phyloP scores from a whole-genome alignment of 2,888 invertebrate species.

The Ceraclea dissimilis region DNA sequence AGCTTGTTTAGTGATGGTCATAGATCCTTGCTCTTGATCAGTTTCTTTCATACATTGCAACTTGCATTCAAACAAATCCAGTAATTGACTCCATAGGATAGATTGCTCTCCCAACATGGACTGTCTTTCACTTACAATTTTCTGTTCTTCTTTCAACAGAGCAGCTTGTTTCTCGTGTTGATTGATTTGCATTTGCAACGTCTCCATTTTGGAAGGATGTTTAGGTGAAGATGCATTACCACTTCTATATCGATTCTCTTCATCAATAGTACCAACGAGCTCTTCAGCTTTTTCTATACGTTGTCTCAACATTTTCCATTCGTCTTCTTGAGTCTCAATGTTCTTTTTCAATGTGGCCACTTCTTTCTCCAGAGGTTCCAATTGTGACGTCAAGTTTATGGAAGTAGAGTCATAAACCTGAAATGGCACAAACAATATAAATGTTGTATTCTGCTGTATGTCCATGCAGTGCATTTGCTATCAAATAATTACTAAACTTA shows the following conservation, averaged over 20 bases:
- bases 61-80: slow-evolving; percentile 49
- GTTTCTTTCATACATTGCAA: slow-evolving; percentile 46
- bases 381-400: slow-evolving; percentile 47
- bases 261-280: slow-evolving; percentile 47
- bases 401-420: slow-evolving; percentile 57
- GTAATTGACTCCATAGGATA: slow-evolving; percentile 39
- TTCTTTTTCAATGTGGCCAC: slow-evolving; percentile 47
- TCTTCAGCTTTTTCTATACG: slow-evolving; percentile 49
- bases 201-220: slow-evolving; percentile 52
- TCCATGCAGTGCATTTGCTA: background rate
- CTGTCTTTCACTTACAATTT: slow-evolving; percentile 41
- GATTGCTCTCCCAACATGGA: slow-evolving; percentile 45
- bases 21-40: slow-evolving; percentile 45
- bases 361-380: slow-evolving; percentile 49
- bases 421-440: background rate
- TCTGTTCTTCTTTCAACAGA: slow-evolving; percentile 45
- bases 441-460: background rate
- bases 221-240: slow-evolving; percentile 46
- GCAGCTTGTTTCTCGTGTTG: slow-evolving; percentile 53
- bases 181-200: slow-evolving; percentile 51
- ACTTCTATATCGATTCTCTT: slow-evolving; percentile 38
- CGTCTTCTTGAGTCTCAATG: slow-evolving; percentile 46
- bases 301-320: slow-evolving; percentile 48
- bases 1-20: slow-evolving; percentile 54
- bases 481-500: slow-evolving; percentile 6